phyloP scores from a whole-genome alignment of 2,797 vertebrate species.

The Danio aesculapii region DNA sequence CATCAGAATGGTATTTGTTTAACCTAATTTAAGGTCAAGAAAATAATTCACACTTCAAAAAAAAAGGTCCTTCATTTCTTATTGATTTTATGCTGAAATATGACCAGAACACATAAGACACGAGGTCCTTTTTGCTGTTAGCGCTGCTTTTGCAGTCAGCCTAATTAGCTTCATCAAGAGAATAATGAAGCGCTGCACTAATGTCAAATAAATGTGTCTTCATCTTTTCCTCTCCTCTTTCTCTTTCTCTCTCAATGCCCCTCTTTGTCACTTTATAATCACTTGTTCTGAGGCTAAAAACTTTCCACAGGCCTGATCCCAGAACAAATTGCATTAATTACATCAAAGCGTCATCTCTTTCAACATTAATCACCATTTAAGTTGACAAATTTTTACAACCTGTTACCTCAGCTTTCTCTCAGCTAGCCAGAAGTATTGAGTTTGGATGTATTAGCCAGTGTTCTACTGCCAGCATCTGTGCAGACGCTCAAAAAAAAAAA shows the following conservation, averaged over 20 bases:
- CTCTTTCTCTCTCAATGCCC: not conserved
- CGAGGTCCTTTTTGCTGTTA: not conserved
- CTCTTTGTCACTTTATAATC: slow-evolving; percentile 2
- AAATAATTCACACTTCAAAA: not conserved
- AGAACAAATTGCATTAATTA: slow-evolving; percentile 26
- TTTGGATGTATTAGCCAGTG: slow-evolving; percentile 30
- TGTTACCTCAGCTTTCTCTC: slow-evolving; percentile 9
- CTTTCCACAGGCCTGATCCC: not conserved
- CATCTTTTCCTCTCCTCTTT: not conserved
- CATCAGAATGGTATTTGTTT: not conserved
- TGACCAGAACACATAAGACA: not conserved
- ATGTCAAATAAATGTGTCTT: not conserved
- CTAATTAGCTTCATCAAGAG: not conserved
- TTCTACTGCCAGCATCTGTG: slow-evolving; percentile 36
- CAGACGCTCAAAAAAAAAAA: not conserved
- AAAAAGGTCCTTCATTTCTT: not conserved
- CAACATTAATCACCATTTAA: slow-evolving; percentile 28
- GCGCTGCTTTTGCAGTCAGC: not conserved
- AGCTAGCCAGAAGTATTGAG: slow-evolving; percentile 22
- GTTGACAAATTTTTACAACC: slow-evolving; percentile 25
- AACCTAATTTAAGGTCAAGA: not conserved
- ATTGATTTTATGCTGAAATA: slow-evolving; percentile 1
- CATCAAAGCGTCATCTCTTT: not conserved
- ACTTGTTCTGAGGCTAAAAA: not conserved
- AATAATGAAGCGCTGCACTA: slow-evolving; percentile 2